A percentile compares a stretch with the other conserved stretches of the same genome.
Evolutionary conservation across 2,797 vertebrate genomes (phyloP).

Genomic region (Buphagus erythrorhynchus): DNA sequence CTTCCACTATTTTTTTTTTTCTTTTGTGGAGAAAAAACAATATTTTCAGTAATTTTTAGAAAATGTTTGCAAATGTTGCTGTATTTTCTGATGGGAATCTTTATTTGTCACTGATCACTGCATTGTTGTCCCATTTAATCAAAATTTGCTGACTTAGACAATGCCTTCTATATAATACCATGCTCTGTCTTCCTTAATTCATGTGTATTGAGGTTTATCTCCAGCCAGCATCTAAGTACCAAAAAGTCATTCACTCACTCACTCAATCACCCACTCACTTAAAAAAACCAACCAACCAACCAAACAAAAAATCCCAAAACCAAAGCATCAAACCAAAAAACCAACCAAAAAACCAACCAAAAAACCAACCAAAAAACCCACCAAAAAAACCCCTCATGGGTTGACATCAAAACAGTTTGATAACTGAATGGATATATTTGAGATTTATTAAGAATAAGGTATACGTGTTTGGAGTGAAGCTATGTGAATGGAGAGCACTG

Average conservation of each 20-base stretch:
- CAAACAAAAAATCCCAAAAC: not conserved
- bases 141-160: not conserved
- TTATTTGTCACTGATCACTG: not conserved
- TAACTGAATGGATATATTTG: not conserved
- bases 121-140: not conserved
- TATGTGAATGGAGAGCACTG: not conserved
- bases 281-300: too few species aligned
- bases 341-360: not conserved
- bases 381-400: too few species aligned
- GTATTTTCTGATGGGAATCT: not conserved
- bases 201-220: not conserved
- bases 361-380: not conserved
- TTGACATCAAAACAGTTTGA: not conserved
- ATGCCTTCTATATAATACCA: not conserved
- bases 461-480: not conserved
- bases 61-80: not conserved
- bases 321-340: not conserved
- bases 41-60: not conserved
- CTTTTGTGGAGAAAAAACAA: accelerated
- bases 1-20: not conserved
- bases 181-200: not conserved
- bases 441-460: not conserved
- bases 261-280: not conserved
- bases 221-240: not conserved
- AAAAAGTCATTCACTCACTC: not conserved